Evolutionary conservation across 2,113 vertebrate species (phyloP).

Genomic region (Ochotona curzoniae): DNA sequence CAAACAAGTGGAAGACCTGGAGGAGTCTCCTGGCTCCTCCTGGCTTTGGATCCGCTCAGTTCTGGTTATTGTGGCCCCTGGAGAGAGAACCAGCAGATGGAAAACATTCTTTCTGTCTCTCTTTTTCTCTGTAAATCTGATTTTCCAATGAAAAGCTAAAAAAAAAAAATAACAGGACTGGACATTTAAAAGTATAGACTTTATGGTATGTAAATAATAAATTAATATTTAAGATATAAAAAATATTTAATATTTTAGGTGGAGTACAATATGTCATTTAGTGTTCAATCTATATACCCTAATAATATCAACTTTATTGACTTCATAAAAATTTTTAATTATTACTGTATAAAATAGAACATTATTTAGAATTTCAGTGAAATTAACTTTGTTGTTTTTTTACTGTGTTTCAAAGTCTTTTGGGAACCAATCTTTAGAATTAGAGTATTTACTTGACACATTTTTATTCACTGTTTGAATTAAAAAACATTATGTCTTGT

Average conservation of each 20-base stretch:
- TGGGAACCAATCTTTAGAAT: background rate
- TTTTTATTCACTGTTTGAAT: conserved; percentile 26
- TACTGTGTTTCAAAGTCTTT: background rate
- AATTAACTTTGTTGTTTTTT: background rate
- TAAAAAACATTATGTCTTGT: conserved; percentile 11
- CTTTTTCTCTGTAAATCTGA: no score
- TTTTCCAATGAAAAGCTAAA: no score
- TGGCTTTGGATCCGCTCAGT: no score
- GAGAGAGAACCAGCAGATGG: no score
- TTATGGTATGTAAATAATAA: background rate
- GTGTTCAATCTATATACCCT: background rate
- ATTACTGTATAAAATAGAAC: background rate
- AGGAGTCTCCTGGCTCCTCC: no score
- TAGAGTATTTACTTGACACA: background rate
- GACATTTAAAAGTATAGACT: background rate
- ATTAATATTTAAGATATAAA: conserved; percentile 2
- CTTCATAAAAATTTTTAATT: background rate
- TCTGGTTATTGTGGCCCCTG: no score
- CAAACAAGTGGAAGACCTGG: no score
- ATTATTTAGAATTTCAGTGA: background rate
- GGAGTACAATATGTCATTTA: background rate
- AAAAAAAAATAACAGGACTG: background rate
- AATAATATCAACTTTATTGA: background rate
- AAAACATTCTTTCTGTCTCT: no score
- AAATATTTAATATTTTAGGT: background rate